A percentile compares a stretch with the other conserved stretches of the same genome.
phyloP scores from a whole-genome alignment of 2,888 invertebrate genomes.

The Panopea generosa region DNA sequence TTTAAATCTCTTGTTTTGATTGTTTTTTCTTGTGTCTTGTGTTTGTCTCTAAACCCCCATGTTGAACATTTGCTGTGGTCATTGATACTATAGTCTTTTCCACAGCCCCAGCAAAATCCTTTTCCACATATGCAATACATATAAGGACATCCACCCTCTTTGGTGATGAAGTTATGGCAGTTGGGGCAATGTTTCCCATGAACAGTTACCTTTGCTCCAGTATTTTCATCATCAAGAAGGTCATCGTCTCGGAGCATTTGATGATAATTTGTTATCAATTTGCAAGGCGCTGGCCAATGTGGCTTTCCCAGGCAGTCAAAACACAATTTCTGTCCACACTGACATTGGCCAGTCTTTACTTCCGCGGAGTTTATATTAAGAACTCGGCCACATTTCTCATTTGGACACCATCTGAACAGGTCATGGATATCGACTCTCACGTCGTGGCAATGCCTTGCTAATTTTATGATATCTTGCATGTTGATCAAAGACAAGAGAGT shows the following conservation, averaged over 20 bases:
- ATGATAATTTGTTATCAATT: constrained; percentile 48
- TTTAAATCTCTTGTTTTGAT: not conserved
- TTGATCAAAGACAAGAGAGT: constrained; percentile 49
- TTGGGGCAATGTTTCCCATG: constrained; percentile 69
- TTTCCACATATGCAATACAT: constrained; percentile 67
- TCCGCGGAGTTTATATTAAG: constrained; percentile 34
- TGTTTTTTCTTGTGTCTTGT: constrained; percentile 5
- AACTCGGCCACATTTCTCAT: constrained; percentile 63
- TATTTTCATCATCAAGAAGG: constrained; percentile 26
- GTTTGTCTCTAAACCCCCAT: constrained; percentile 6
- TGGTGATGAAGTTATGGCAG: constrained; percentile 69
- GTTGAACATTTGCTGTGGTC: constrained; percentile 7
- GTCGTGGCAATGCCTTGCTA: constrained; percentile 54
- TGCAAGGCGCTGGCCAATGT: constrained; percentile 74
- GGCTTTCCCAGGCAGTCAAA: constrained; percentile 64
- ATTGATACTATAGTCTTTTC: constrained; percentile 23
- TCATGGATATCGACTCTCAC: constrained; percentile 45
- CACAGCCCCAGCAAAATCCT: constrained; percentile 72
- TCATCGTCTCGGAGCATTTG: constrained; percentile 50
- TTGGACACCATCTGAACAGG: constrained; percentile 68
- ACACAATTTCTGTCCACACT: constrained; percentile 68
- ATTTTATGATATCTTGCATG: constrained; percentile 37
- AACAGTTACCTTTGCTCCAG: constrained; percentile 25
- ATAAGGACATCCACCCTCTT: constrained; percentile 66
- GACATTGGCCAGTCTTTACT: constrained; percentile 51